Percentiles rank a stretch among this genome's conserved stretches.
Conservation (phyloP, 2,797 vertebrate genomes). For the Myoxocephalus aenaeus region DNA sequence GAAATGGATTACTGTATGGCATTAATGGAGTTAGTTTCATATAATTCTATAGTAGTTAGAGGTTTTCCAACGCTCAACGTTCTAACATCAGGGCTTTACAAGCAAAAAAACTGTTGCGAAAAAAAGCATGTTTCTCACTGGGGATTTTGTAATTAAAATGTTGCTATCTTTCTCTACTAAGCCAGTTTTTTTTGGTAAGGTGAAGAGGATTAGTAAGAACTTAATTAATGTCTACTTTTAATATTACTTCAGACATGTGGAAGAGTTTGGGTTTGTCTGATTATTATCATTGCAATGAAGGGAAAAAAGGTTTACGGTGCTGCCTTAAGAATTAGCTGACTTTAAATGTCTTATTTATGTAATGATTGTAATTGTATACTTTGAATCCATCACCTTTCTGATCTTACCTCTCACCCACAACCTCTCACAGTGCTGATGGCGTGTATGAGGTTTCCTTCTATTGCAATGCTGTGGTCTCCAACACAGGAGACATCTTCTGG, state of each 20-base stretch:
- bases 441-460: conserved; percentile 90
- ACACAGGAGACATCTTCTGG: conserved; percentile 87
- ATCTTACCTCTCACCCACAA: conserved; percentile 12
- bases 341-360: not conserved
- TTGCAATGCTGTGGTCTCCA: conserved; percentile 85
- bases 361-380: not conserved
- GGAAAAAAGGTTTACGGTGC: not conserved
- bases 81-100: conserved; percentile 17
- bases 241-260: conserved; percentile 12
- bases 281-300: not conserved
- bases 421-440: conserved; percentile 82
- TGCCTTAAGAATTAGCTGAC: conserved; percentile 1
- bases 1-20: conserved; percentile 11
- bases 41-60: conserved; percentile 42
- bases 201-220: conserved; percentile 48
- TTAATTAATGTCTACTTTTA: conserved; percentile 46
- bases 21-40: conserved; percentile 6
- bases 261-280: conserved; percentile 4
- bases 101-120: conserved; percentile 52
- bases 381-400: not conserved
- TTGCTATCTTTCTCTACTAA: conserved; percentile 6
- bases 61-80: conserved; percentile 31
- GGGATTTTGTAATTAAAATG: conserved; percentile 56
- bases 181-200: conserved; percentile 20
- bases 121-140: conserved; percentile 59